Evolutionary conservation across 2,113 vertebrate genomes (phyloP).

Genomic region (Acinonyx jubatus): DNA sequence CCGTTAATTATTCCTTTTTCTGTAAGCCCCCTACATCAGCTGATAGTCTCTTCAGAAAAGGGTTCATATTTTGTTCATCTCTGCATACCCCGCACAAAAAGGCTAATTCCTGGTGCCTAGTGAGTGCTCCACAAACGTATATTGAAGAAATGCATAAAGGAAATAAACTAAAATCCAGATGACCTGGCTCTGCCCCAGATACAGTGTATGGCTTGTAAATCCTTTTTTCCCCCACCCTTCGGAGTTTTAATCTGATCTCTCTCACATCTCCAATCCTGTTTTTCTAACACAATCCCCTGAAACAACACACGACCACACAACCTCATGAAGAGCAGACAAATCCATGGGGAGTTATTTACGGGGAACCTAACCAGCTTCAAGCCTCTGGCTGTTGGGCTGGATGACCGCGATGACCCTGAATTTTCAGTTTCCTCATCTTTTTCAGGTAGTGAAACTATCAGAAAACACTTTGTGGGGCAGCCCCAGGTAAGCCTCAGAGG

Average conservation of each 20-base stretch:
- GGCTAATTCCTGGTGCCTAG: neutral
- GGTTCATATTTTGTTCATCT: neutral
- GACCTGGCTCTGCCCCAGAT: neutral
- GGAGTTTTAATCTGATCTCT: neutral
- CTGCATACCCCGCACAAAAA: neutral
- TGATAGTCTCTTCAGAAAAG: neutral
- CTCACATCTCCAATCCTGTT: neutral
- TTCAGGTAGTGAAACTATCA: neutral
- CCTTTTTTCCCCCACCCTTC: neutral
- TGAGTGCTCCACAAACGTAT: neutral
- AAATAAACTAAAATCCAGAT: constrained; percentile 6
- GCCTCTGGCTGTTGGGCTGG: neutral
- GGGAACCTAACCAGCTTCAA: neutral
- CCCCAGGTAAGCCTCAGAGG: neutral
- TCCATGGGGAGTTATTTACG: neutral
- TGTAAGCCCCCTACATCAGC: neutral
- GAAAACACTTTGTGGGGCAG: neutral
- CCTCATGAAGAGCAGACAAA: neutral
- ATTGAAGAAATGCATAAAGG: neutral
- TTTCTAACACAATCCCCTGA: neutral
- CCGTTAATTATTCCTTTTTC: neutral
- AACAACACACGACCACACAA: neutral
- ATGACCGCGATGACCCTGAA: neutral
- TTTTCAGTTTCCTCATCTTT: neutral
- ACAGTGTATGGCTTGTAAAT: neutral